Base-by-base conservation (phyloP, 2,888 invertebrate species). In the Malacosoma neustria region DNA sequence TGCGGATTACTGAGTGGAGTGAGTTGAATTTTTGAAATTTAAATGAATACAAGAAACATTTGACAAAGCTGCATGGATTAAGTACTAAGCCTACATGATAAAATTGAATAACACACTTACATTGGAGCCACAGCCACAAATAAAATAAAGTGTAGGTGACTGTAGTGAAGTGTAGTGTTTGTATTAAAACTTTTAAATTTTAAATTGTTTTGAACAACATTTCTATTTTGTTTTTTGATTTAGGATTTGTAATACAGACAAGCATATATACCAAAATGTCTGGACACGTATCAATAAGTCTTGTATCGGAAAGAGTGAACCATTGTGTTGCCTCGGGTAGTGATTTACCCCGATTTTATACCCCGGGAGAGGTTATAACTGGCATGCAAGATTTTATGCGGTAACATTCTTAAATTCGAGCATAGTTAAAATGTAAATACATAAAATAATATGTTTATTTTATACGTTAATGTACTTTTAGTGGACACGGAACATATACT, bases 401-500 rank as follows among this genome's bases (percentile, higher is more conserved):
- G 95, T 94, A 76, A 61, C 60, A 43, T 32, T 37, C 42, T 14
- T 34, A 29, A 11, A 11, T 34, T 30, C 11, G n/a, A n/a, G n/a
- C n/a, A 12, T 32, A 2, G 30, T 38, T 15, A n/a, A 36, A 31
- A n/a, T 11, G n/a, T 13, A 32, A 29, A n/a, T 9, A 11, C 14
- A 31, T 32, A 13, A 7, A 3, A 3, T 6, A 32, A n/a, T n/a
- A 12, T 32, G 32, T 13, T 13, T 32, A 14, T 32, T 13, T 30
- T 35, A 29, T 15, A 7, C 34, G 14, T 36, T 34, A 29, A 7
- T 44, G 33, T 36, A 37, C 36, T 31, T 72, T 5, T 54, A 98
- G 98, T 58, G 99, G 99, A 1, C 99, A 99, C 86, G 99, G 99
- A 30, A 99, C 99, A 0, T 98, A 96, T 60, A 91, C 93, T 37